Base-by-base conservation (phyloP, 2,888 invertebrate genomes). In the Drosophila melanosoma region DNA sequence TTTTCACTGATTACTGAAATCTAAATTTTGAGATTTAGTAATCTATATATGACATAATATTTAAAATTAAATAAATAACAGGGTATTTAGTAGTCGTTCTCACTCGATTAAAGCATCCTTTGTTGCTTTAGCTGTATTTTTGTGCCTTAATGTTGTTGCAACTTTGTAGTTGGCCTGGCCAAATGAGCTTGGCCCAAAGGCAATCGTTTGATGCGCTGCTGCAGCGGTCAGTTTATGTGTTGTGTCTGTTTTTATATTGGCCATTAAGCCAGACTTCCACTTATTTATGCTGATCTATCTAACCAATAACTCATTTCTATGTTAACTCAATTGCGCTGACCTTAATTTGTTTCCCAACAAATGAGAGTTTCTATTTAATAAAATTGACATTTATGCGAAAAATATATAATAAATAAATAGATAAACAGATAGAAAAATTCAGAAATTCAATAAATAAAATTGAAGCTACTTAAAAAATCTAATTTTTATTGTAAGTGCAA, bases 301-400 rank as follows among this genome's bases (percentile, higher is more conserved):
- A 63, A 64, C 53, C 64, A 75, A 79, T 72, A 82, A 65, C 82
- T 81, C 84, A 79, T 86, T 81, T 82, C 79, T 82, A 83, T 82
- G 82, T 64, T 81, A 81, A 81, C 81, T 68, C 65, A 63, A 69
- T 59, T 52, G 33, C 3, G n/a, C 20, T 29, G 29, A 29, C 6
- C 35, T 75, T 56, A 70, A 68, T 65, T 63, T 65, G 59, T 11
- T 65, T 74, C 61, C 69, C 68, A 69, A 62, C n/a, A 36, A 36
- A 11, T 6, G 10, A 53, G 3, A 53, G 6, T 23, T 54, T 23
- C 0, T 0, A 23, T 17, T 23, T 5, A 10, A 23, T 11, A 23
- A n/a, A 7, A 35, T 7, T 36, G 36, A 15, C 17, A 15, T 35
- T 15, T 29, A 11, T 17, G 17, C 5, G 2, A 26, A 5, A 29